A percentile compares a stretch with the other conserved stretches of the same genome.
Evolutionary conservation across 2,113 vertebrate species (phyloP).

Genomic region (Genyomyrus donnyi): DNA sequence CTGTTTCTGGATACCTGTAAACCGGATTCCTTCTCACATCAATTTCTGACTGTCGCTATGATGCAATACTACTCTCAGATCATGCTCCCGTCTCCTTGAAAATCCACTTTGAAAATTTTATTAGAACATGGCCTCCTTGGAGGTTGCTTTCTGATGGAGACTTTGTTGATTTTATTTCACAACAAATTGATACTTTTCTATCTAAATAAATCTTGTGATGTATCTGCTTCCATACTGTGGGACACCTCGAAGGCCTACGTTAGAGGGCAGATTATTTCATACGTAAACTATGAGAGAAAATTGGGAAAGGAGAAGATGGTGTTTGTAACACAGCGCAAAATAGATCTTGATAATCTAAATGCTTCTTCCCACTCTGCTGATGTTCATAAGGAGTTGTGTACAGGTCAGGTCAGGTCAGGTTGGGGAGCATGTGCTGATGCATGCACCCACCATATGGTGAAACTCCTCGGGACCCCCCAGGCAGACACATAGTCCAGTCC

Average conservation of each 20-base stretch:
- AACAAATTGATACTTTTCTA: not conserved
- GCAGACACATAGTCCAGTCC: no score
- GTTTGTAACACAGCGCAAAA: not conserved
- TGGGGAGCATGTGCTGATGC: no score
- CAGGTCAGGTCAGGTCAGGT: not conserved
- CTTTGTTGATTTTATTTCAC: not conserved
- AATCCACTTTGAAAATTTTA: not conserved
- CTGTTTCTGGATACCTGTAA: no score
- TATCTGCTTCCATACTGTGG: constrained; percentile 1
- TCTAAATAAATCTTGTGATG: not conserved
- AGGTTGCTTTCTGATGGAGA: not conserved
- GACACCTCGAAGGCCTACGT: not conserved
- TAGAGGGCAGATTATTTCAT: not conserved
- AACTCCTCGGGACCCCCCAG: no score
- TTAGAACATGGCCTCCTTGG: not conserved
- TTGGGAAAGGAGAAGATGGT: not conserved
- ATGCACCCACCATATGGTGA: no score
- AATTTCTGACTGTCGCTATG: not conserved
- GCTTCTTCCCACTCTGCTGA: not conserved
- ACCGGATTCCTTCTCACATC: not conserved
- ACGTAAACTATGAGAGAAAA: not conserved
- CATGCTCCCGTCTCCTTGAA: not conserved
- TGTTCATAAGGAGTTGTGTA: not conserved
- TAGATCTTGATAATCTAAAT: not conserved
- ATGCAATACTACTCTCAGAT: not conserved